Evolutionary conservation across 2,113 vertebrate genomes (phyloP).

Genomic region (Podarcis cretensis): DNA sequence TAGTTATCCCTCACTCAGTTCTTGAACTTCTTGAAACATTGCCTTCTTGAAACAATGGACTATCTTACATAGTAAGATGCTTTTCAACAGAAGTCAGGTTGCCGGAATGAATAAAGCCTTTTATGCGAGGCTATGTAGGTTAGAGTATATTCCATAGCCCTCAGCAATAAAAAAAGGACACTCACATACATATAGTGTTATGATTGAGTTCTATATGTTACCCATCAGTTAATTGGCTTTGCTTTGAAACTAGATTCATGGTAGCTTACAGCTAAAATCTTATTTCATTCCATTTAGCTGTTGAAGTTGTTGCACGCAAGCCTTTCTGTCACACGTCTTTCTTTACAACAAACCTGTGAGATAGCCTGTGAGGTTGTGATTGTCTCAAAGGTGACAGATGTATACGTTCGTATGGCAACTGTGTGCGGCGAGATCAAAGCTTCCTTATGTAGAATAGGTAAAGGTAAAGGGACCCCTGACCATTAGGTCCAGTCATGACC

Average conservation of each 20-base stretch:
- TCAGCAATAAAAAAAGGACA: not conserved
- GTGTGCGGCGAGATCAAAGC: too few relatives aligned
- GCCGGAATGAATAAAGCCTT: slow-evolving; percentile 14
- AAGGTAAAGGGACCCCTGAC: too few relatives aligned
- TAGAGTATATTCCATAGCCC: not conserved
- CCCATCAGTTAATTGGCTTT: not conserved
- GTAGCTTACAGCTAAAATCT: not conserved
- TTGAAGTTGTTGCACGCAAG: too few relatives aligned
- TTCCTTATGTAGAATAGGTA: too few relatives aligned
- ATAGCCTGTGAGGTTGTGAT: too few relatives aligned
- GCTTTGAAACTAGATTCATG: slow-evolving; percentile 21
- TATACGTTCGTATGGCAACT: rapidly evolving
- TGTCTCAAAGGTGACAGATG: too few relatives aligned
- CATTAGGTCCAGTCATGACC: too few relatives aligned
- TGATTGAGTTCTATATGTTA: slow-evolving; percentile 1
- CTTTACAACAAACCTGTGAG: too few relatives aligned
- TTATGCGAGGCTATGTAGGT: not conserved
- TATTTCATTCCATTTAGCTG: too few relatives aligned
- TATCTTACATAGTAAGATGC: not conserved
- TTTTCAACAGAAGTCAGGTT: slow-evolving; percentile 11
- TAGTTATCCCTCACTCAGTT: not conserved
- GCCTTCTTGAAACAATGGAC: slow-evolving; percentile 15
- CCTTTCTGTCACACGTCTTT: too few relatives aligned
- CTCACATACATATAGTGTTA: not conserved
- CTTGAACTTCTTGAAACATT: too few relatives aligned